phyloP scores from a whole-genome alignment of 2,888 invertebrate genomes.

The Deilephila porcellus region DNA sequence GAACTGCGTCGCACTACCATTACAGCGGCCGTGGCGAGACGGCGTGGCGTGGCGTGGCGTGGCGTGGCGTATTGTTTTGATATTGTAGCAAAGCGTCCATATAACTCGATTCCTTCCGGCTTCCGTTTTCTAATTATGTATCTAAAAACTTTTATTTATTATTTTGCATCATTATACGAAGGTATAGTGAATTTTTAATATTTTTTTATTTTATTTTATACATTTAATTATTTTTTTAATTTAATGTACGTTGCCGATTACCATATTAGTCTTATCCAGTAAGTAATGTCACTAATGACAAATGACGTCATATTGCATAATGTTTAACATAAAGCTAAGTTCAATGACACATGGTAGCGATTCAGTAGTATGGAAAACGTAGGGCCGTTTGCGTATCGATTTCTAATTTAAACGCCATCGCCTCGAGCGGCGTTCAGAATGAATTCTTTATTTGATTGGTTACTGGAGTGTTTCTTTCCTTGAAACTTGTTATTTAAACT shows the following conservation, averaged over 20 bases:
- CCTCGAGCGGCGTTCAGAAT: conserved; percentile 24
- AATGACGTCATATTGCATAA: conserved; percentile 34
- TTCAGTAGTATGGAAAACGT: conserved; percentile 70
- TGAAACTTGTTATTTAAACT: not conserved
- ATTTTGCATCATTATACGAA: too few species aligned
- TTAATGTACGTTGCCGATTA: too few species aligned
- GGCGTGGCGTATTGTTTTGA: not conserved
- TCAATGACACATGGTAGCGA: conserved; percentile 60
- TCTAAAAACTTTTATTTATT: too few species aligned
- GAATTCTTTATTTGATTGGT: not conserved
- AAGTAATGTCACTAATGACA: too few species aligned
- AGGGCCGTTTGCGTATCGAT: conserved; percentile 63
- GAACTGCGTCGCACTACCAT: not conserved
- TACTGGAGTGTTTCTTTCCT: not conserved
- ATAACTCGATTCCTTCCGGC: too few species aligned
- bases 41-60: too few species aligned
- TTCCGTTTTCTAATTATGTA: too few species aligned
- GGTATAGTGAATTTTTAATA: too few species aligned
- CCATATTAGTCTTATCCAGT: too few species aligned
- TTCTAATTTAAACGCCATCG: conserved; percentile 61
- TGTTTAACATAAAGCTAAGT: conserved; percentile 45
- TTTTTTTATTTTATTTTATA: too few species aligned
- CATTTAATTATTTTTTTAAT: too few species aligned
- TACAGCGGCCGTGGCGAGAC: not conserved
- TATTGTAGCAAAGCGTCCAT: too few species aligned